These are phyloP conservation scores for Porites evermanni DNA, from an alignment of 92 coral and sea anemone species.

Conservation along the genomic window DNA sequence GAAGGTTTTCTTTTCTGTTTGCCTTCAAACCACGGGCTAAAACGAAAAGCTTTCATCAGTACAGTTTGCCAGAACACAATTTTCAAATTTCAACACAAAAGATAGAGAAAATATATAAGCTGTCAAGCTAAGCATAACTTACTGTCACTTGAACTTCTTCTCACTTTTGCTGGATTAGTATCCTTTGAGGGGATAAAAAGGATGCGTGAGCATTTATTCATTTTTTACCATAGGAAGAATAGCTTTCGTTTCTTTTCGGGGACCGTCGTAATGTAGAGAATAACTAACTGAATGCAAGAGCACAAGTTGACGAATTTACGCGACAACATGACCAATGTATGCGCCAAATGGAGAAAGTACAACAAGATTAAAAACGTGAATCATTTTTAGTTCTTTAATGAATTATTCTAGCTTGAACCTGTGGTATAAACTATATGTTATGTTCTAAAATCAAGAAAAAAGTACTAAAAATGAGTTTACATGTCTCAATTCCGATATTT, in stretches of 20 bases:
- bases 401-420: neutral
- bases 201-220: neutral
- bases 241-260: no score
- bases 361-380: no score
- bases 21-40: constrained; percentile 7
- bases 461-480: no score
- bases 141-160: constrained; percentile 15
- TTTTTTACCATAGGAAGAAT: no score
- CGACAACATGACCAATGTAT: no score
- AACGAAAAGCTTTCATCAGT: neutral
- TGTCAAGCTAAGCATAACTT: neutral
- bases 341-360: no score
- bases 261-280: no score
- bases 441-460: neutral
- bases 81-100: neutral
- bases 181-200: neutral
- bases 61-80: neutral
- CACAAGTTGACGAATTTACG: no score
- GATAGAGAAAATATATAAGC: neutral
- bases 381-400: no score
- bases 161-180: constrained; percentile 2
- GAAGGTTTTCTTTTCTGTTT: constrained; percentile 28
- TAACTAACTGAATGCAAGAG: no score
- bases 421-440: no score
- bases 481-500: no score